Conservation (phyloP, 2,888 invertebrate genomes). For the Cerastoderma edule region DNA sequence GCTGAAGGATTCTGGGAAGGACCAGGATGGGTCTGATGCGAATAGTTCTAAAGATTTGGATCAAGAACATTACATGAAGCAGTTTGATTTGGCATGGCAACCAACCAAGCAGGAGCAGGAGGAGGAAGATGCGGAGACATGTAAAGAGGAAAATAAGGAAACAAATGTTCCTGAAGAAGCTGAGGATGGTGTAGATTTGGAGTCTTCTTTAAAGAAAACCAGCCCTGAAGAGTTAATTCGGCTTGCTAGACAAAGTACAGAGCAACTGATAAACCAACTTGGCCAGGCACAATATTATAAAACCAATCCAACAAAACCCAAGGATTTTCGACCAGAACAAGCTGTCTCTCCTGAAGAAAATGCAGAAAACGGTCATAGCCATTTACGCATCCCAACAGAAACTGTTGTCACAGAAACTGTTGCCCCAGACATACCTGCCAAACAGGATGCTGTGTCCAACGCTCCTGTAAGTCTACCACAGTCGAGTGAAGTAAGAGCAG, state of each 20-base stretch:
- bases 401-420: neutral
- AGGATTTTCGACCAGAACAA: neutral
- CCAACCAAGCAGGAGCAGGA: neutral
- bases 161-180: neutral
- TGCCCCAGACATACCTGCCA: neutral
- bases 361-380: neutral
- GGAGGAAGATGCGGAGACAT: neutral
- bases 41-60: neutral
- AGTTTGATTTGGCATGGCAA: conserved; percentile 17
- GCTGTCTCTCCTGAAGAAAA: neutral
- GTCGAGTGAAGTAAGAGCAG: neutral
- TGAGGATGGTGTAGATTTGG: neutral
- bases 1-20: neutral
- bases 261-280: conserved; percentile 14
- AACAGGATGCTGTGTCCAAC: neutral
- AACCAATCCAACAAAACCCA: neutral
- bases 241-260: conserved; percentile 17
- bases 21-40: neutral
- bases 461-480: neutral
- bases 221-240: conserved; percentile 15
- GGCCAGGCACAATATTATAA: conserved; percentile 8
- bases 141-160: neutral
- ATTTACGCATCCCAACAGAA: neutral
- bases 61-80: conserved; percentile 16
- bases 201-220: conserved; percentile 1